Percentiles rank a stretch among this genome's conserved stretches.
Conservation (phyloP, 2,888 invertebrate species). For the Dryococelus australis region DNA sequence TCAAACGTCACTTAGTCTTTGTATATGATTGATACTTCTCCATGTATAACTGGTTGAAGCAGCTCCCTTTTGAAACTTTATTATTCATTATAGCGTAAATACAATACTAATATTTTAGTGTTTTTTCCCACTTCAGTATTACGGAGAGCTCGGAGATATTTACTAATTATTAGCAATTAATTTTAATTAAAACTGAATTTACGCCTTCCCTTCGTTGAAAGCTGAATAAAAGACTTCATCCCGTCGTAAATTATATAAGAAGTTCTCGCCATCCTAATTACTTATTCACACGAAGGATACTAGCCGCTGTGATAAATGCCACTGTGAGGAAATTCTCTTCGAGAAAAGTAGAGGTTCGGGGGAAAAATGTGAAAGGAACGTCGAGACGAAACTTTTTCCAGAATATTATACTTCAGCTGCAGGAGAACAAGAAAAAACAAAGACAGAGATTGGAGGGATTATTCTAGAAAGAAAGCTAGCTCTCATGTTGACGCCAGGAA, state of each 20-base stretch:
- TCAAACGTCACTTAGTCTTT: no score
- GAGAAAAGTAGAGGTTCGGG: background rate
- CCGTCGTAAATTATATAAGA: background rate
- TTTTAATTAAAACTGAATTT: background rate
- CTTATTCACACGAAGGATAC: background rate
- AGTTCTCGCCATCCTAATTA: background rate
- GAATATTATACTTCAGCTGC: background rate
- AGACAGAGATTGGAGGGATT: background rate
- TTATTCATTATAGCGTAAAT: no score
- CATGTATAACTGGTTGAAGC: no score
- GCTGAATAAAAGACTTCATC: constrained; percentile 8
- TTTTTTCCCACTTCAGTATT: no score
- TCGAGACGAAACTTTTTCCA: background rate
- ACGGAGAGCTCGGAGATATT: background rate
- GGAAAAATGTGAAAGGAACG: no score
- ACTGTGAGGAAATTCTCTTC: no score
- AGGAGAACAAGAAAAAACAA: background rate
- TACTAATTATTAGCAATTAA: constrained; percentile 2
- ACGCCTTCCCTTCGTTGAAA: background rate
- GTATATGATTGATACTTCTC: no score
- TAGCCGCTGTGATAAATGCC: background rate
- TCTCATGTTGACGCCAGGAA: no score
- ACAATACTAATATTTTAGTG: no score
- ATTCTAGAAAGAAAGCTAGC: no score
- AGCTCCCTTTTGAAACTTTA: no score